Evolutionary conservation across 1,140 invertebrate species (phyloP).

Genomic region (Panagrolaimus sp.): DNA sequence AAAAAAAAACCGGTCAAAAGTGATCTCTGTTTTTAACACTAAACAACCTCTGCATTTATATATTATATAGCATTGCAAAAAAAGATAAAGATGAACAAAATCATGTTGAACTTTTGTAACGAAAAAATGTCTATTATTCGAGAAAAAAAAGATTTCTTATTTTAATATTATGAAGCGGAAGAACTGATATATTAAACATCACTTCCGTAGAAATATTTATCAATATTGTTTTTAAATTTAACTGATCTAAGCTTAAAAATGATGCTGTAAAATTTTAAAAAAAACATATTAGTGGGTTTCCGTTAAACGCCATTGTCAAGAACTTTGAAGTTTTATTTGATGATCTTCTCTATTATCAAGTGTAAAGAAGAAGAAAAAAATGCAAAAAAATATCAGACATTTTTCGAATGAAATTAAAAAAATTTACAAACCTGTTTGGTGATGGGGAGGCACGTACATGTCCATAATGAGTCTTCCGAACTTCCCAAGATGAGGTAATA

Average conservation of each 20-base stretch:
- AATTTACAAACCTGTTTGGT: slow-evolving; percentile 5
- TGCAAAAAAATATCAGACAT: neutral
- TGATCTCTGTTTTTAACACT: no score
- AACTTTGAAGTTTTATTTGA: neutral
- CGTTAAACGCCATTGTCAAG: neutral
- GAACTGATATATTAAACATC: no score
- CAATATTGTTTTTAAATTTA: no score
- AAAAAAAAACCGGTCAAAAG: no score
- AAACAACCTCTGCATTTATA: no score
- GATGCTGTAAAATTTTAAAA: slow-evolving; percentile 21
- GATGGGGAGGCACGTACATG: slow-evolving; percentile 16
- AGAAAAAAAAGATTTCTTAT: no score
- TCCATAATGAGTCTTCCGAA: slow-evolving; percentile 18
- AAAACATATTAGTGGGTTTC: neutral
- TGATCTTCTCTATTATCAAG: neutral
- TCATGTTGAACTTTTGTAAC: no score
- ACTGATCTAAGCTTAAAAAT: neutral
- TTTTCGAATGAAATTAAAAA: neutral
- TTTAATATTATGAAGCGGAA: no score
- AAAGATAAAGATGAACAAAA: no score
- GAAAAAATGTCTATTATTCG: no score
- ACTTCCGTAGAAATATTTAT: no score
- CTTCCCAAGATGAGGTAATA: slow-evolving; percentile 16
- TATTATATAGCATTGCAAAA: no score
- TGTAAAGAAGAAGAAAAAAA: neutral